These are phyloP conservation scores for Eupeodes latifasciatus DNA, from an alignment of 2,888 invertebrate species.

Conservation along the genomic window DNA sequence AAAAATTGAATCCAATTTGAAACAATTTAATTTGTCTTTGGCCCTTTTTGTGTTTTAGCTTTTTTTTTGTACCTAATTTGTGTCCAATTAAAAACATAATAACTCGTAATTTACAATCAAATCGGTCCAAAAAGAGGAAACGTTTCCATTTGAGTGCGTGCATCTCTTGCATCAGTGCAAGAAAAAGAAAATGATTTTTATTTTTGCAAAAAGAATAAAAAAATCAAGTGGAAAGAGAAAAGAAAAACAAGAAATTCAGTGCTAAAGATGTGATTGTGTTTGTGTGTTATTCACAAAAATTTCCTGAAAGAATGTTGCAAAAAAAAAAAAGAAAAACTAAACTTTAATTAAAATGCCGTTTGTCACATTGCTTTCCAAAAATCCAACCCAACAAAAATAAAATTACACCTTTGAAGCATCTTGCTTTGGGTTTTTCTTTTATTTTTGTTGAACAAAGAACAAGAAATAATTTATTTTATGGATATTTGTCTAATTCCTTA, in stretches of 20 bases:
- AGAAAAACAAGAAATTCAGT: conserved; percentile 70
- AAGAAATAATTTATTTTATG: conserved; percentile 29
- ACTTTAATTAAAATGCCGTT: conserved; percentile 50
- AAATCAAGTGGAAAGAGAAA: conserved; percentile 64
- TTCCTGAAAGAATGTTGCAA: conserved; percentile 64
- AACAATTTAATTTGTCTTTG: conserved; percentile 28
- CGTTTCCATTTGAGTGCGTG: conserved; percentile 36
- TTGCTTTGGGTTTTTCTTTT: not conserved
- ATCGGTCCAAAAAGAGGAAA: conserved; percentile 20
- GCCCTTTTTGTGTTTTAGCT: conserved; percentile 62
- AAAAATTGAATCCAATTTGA: conserved; percentile 42
- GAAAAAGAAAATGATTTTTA: conserved; percentile 48
- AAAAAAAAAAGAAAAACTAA: conserved; percentile 26
- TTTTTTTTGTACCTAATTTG: conserved; percentile 10
- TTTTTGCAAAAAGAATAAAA: conserved; percentile 37
- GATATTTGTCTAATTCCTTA: conserved; percentile 13
- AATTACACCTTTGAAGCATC: conserved; percentile 1
- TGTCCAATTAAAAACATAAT: conserved; percentile 6
- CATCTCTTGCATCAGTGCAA: conserved; percentile 45
- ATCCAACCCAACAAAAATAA: no score
- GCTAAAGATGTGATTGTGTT: conserved; percentile 48
- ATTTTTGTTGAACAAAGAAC: conserved; percentile 18
- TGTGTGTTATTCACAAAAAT: conserved; percentile 70
- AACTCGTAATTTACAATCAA: not conserved
- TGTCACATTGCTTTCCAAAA: conserved; percentile 55